phyloP scores from a whole-genome alignment of 2,888 invertebrate species.

The Pristionchus entomophagus region DNA sequence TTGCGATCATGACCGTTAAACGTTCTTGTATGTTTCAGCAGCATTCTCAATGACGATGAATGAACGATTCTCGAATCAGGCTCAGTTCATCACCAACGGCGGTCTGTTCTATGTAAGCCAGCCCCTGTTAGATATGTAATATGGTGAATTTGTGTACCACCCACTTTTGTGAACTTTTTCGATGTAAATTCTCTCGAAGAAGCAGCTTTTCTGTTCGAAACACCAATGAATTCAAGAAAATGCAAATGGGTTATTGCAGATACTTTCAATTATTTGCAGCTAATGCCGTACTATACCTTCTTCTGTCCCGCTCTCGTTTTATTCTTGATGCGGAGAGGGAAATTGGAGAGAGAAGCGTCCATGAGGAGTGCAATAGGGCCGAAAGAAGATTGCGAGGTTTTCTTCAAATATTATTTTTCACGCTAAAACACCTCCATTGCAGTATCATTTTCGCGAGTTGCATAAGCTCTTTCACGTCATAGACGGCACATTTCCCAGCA shows the following conservation, averaged over 20 bases:
- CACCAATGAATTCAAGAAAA: not conserved
- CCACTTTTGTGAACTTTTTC: not conserved
- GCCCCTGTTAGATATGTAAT: no score
- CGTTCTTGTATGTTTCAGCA: not conserved
- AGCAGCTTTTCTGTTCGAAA: not conserved
- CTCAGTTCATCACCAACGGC: not conserved
- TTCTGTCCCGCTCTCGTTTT: not conserved
- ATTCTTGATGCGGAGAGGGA: not conserved
- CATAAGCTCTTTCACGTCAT: slow-evolving; percentile 26
- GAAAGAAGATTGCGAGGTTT: not conserved
- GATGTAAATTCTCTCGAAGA: not conserved
- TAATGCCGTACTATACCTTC: slow-evolving; percentile 19
- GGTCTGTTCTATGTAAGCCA: not conserved
- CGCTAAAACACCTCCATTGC: not conserved
- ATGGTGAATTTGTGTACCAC: no score
- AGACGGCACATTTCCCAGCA: not conserved
- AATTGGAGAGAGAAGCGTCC: not conserved
- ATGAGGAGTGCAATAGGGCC: not conserved
- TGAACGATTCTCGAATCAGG: not conserved
- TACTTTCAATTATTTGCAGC: not conserved
- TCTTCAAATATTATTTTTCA: not conserved
- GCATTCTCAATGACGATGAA: not conserved
- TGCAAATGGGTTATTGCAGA: not conserved
- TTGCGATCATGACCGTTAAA: no score
- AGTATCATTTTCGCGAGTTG: slow-evolving; percentile 4